Evolutionary conservation across 1,140 invertebrate genomes (phyloP).

Genomic region (Drosophila kurseongensis): DNA sequence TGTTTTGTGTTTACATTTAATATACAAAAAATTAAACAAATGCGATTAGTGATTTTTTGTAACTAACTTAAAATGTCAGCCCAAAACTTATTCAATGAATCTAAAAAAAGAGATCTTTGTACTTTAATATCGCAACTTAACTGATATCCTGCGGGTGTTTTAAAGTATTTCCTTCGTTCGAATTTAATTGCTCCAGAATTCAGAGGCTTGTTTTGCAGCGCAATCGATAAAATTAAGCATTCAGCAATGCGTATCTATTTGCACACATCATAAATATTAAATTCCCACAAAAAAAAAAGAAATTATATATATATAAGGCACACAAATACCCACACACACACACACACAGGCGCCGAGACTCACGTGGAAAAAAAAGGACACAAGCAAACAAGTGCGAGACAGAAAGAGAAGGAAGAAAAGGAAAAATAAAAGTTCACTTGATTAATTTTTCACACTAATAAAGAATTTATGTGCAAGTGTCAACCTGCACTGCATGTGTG

Average conservation of each 20-base stretch:
- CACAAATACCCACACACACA: slow-evolving; percentile 5
- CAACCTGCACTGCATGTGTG: slow-evolving; percentile 65
- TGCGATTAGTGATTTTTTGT: too few relatives aligned
- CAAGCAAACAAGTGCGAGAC: slow-evolving; percentile 32
- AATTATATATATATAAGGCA: slow-evolving; percentile 33
- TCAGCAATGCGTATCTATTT: slow-evolving; percentile 79
- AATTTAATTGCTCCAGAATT: slow-evolving; percentile 26
- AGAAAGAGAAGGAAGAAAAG: slow-evolving; percentile 6
- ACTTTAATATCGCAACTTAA: neutral
- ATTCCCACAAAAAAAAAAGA: slow-evolving; percentile 58
- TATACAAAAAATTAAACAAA: too few relatives aligned
- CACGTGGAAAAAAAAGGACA: slow-evolving; percentile 29
- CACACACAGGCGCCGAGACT: neutral
- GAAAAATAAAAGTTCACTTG: slow-evolving; percentile 64
- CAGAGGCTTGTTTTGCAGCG: slow-evolving; percentile 37
- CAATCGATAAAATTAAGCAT: slow-evolving; percentile 76
- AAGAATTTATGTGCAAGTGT: slow-evolving; percentile 81
- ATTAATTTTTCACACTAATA: slow-evolving; percentile 83
- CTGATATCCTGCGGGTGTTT: neutral
- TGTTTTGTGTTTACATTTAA: too few relatives aligned
- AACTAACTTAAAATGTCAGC: too few relatives aligned
- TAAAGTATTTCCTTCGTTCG: slow-evolving; percentile 15
- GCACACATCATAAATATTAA: slow-evolving; percentile 80
- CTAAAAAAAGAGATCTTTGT: too few relatives aligned
- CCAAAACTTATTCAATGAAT: too few relatives aligned